A percentile compares a stretch with the other conserved stretches of the same genome.
These are phyloP conservation scores for Smutsia gigantea DNA, from an alignment of 2,797 vertebrate genomes.

Conservation along the genomic window DNA sequence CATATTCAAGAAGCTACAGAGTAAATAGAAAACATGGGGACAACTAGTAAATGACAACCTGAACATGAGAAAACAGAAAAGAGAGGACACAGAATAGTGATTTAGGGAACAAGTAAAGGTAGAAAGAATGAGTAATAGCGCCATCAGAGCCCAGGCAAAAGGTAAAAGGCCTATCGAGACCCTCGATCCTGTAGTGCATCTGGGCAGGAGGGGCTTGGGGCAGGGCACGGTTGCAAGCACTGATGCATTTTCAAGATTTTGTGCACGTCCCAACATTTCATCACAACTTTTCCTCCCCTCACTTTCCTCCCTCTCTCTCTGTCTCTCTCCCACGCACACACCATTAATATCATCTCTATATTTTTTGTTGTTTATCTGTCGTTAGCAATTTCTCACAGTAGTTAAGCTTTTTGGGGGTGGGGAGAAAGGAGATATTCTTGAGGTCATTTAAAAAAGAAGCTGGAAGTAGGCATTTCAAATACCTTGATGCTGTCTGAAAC, in stretches of 20 bases:
- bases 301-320: too few relatives aligned
- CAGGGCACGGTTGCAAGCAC: too few relatives aligned
- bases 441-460: background rate
- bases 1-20: background rate
- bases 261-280: background rate
- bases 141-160: background rate
- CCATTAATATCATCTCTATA: background rate
- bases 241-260: background rate
- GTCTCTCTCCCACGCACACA: background rate
- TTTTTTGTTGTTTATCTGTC: background rate
- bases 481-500: background rate
- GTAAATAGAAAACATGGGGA: conserved; percentile 4
- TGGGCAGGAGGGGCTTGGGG: background rate
- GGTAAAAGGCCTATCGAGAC: background rate
- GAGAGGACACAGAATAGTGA: background rate
- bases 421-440: background rate
- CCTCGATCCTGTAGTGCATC: background rate
- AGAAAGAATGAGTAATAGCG: conserved; percentile 6
- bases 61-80: conserved; percentile 42
- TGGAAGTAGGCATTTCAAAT: background rate
- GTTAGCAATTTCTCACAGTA: conserved; percentile 14
- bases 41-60: conserved; percentile 20
- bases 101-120: background rate
- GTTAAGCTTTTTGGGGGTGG: background rate
- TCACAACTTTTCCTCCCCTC: background rate